Percentiles rank a stretch among this genome's conserved stretches.
Conservation (phyloP, 2,113 vertebrate genomes). For the Cyprinodon tularosa region DNA sequence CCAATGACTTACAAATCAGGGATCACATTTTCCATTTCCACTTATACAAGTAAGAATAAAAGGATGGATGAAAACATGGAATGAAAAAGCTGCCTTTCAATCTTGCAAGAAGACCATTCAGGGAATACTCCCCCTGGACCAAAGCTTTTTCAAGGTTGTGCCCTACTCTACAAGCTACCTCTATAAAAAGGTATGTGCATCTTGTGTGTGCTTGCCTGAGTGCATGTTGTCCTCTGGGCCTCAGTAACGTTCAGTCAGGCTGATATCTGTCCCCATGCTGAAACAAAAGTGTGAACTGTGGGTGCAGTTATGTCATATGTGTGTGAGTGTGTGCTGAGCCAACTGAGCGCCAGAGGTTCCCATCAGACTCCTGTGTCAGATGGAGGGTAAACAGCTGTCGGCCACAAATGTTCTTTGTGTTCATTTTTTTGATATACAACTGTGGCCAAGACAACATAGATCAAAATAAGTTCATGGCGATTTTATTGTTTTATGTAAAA, state of each 20-base stretch:
- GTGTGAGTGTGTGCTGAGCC: constrained; percentile 22
- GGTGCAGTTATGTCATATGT: constrained; percentile 4
- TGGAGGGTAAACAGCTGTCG: constrained; percentile 53
- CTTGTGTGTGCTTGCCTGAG: constrained; percentile 29
- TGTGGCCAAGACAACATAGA: constrained; percentile 9
- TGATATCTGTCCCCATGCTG: constrained; percentile 45
- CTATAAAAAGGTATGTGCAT: constrained; percentile 18
- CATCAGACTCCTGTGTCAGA: constrained; percentile 61
- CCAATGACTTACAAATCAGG: constrained; percentile 44
- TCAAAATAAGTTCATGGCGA: constrained; percentile 28
- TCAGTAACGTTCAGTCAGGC: constrained; percentile 64
- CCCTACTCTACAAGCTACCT: constrained; percentile 59
- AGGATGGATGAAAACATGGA: constrained; percentile 52
- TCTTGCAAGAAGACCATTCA: constrained; percentile 69
- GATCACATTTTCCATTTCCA: constrained; percentile 20
- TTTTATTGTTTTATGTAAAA: constrained; percentile 35
- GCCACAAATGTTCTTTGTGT: constrained; percentile 47
- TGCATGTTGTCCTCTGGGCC: constrained; percentile 60
- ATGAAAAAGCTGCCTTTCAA: constrained; percentile 61
- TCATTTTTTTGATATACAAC: constrained; percentile 20
- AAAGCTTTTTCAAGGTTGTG: constrained; percentile 74
- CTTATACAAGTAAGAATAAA: constrained; percentile 20
- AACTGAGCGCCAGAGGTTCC: constrained; percentile 56
- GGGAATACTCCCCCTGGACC: constrained; percentile 45
- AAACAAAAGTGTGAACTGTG: constrained; percentile 17